phyloP scores from a whole-genome alignment of 2,113 vertebrate species.

The Notarius quadriscutis region DNA sequence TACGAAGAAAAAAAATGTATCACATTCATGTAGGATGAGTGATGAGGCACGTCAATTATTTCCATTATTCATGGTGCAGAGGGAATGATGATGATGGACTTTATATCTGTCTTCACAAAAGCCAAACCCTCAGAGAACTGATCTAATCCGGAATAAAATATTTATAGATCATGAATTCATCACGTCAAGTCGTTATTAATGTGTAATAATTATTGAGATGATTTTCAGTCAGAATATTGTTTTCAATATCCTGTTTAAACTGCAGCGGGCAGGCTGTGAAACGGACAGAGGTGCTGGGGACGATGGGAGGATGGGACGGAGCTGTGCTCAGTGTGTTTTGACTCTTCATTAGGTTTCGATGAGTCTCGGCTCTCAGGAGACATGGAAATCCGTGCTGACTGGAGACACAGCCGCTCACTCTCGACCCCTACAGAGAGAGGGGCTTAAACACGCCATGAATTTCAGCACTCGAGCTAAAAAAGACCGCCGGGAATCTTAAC shows the following conservation, averaged over 20 bases:
- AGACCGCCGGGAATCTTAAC: not conserved
- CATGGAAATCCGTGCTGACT: constrained; percentile 5
- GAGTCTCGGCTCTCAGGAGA: not conserved
- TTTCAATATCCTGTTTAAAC: not conserved
- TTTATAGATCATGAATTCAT: too few species aligned
- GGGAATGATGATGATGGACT: not conserved
- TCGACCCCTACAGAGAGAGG: constrained; percentile 1
- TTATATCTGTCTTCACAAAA: not conserved
- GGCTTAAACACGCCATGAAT: not conserved
- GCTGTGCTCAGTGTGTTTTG: not conserved
- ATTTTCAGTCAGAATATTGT: not conserved
- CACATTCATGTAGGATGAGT: not conserved
- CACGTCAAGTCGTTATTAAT: too few species aligned
- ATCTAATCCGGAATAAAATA: not conserved
- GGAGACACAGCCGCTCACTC: not conserved
- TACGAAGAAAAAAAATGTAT: not conserved
- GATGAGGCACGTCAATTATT: not conserved
- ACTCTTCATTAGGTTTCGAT: constrained; percentile 15
- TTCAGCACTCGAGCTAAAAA: not conserved
- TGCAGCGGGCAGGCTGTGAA: not conserved
- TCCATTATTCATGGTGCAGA: not conserved
- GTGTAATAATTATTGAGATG: not conserved
- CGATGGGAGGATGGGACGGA: not conserved
- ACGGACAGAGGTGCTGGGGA: not conserved
- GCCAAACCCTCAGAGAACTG: not conserved